Evolutionary conservation across 1,140 invertebrate species (phyloP).

Genomic region (Laodelphax striatellus): DNA sequence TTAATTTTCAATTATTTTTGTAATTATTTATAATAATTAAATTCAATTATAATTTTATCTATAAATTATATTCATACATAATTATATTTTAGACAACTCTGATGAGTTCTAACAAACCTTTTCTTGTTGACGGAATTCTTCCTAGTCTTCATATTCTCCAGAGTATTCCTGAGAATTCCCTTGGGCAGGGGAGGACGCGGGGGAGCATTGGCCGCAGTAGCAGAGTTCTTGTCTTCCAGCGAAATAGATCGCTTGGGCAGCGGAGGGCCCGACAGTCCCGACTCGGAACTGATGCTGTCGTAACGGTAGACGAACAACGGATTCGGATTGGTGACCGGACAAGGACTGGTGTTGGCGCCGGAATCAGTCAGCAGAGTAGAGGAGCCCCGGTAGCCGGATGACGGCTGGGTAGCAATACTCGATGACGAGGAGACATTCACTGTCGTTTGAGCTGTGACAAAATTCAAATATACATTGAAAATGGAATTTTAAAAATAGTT

Average conservation of each 20-base stretch:
- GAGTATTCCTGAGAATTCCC: constrained; percentile 51
- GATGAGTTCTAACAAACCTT: neutral
- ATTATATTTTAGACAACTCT: too few relatives aligned
- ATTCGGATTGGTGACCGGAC: constrained; percentile 34
- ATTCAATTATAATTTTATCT: too few relatives aligned
- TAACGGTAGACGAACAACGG: constrained; percentile 71
- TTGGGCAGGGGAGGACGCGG: constrained; percentile 56
- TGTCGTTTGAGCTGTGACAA: constrained; percentile 4
- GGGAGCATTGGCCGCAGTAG: too few relatives aligned
- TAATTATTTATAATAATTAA: too few relatives aligned
- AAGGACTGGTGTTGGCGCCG: constrained; percentile 46
- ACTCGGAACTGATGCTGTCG: constrained; percentile 37
- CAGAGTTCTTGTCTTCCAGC: constrained; percentile 39
- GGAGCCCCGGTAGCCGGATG: constrained; percentile 72
- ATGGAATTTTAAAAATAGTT: too few relatives aligned
- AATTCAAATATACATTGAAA: too few relatives aligned
- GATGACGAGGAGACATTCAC: constrained; percentile 43
- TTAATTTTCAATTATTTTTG: too few relatives aligned
- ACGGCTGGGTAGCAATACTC: constrained; percentile 62
- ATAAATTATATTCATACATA: too few relatives aligned
- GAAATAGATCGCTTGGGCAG: constrained; percentile 52
- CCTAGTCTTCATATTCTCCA: constrained; percentile 34
- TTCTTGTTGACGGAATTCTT: constrained; percentile 41
- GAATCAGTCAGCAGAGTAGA: constrained; percentile 71
- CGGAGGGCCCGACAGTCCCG: constrained; percentile 30